Evolutionary conservation across 2,888 invertebrate genomes (phyloP).

Genomic region (Diogma glabrata): DNA sequence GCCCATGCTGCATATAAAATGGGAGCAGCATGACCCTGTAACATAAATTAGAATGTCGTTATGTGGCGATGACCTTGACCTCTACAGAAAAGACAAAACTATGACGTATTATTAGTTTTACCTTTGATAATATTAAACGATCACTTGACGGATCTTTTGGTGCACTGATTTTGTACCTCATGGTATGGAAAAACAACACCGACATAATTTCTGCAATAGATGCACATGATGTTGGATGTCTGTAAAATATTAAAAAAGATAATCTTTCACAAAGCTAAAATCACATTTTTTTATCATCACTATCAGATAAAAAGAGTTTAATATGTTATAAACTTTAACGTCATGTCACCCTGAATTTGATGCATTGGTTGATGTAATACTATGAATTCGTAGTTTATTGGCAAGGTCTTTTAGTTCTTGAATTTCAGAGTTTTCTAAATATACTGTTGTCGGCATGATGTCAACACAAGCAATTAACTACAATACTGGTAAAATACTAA

Average conservation of each 20-base stretch:
- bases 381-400: constrained; percentile 76
- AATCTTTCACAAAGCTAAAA: no score
- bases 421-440: no score
- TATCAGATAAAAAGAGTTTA: no score
- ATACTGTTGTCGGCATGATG: no score
- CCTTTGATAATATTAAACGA: constrained; percentile 88
- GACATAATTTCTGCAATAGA: constrained; percentile 98
- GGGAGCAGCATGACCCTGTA: constrained; percentile 92
- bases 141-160: constrained; percentile 86
- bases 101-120: no score
- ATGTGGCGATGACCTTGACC: neutral
- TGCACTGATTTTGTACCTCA: constrained; percentile 81
- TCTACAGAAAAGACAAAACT: neutral
- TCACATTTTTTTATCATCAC: neutral
- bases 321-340: no score
- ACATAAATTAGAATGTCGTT: neutral
- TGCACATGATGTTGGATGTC: constrained; percentile 97
- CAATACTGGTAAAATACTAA: no score
- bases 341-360: constrained; percentile 77
- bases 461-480: no score
- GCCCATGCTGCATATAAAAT: constrained; percentile 99
- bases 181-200: constrained; percentile 94
- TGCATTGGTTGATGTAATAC: constrained; percentile 73
- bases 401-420: constrained; percentile 77
- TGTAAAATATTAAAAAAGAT: no score